Conservation (phyloP, 2,113 vertebrate genomes). For the Pyrgilauda ruficollis region DNA sequence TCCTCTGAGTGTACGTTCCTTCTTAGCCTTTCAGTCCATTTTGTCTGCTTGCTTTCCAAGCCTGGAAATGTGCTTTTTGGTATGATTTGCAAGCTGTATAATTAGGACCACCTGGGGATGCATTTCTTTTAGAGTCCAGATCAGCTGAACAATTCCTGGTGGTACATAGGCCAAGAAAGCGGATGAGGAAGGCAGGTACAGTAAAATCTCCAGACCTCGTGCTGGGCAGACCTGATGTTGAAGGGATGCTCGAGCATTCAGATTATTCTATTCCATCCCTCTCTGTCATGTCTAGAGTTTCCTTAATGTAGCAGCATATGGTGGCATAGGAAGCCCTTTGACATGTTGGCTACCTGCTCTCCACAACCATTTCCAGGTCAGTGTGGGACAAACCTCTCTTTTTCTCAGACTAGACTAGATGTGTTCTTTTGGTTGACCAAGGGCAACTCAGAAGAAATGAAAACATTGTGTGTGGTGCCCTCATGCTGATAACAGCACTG, state of each 20-base stretch:
- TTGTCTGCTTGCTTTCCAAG: neutral
- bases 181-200: neutral
- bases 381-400: neutral
- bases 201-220: neutral
- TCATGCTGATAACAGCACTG: neutral
- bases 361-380: neutral
- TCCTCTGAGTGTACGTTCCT: neutral
- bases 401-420: neutral
- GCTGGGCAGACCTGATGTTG: neutral
- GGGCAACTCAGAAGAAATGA: neutral
- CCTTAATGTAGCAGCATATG: neutral
- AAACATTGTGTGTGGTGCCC: neutral
- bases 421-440: neutral
- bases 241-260: neutral
- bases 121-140: neutral
- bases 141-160: neutral
- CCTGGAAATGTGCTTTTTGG: accelerated
- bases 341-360: neutral
- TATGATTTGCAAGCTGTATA: neutral
- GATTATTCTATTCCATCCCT: neutral
- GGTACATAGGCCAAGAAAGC: neutral
- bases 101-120: neutral
- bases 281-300: neutral
- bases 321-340: neutral
- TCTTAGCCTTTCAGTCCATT: neutral